These are phyloP conservation scores for Drosophila yooni DNA, from an alignment of 2,888 invertebrate genomes.

Conservation along the genomic window DNA sequence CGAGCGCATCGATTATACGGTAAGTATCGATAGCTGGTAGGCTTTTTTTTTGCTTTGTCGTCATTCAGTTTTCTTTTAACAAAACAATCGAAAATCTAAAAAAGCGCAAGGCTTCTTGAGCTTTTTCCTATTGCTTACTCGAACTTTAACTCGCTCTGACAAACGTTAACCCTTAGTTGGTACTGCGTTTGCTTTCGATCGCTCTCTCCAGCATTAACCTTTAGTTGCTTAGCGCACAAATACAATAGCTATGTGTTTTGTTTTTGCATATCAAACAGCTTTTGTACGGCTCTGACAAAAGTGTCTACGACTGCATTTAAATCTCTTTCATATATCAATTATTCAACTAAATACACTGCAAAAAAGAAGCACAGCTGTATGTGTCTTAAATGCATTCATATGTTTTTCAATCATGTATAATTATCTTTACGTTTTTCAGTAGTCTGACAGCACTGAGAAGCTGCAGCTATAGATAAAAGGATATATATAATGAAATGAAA, in stretches of 20 bases:
- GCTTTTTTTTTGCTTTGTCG: neutral
- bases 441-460: neutral
- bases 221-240: neutral
- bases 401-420: neutral
- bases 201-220: neutral
- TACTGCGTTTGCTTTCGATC: neutral
- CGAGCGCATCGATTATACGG: constrained; percentile 84
- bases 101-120: neutral
- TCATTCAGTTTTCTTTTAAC: neutral
- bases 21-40: constrained; percentile 50
- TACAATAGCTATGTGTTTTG: neutral
- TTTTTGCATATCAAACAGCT: neutral
- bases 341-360: neutral
- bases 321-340: too few species aligned
- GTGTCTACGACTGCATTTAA: neutral
- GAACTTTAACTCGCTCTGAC: neutral
- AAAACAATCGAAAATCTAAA: neutral
- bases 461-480: too few species aligned
- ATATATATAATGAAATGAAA: too few species aligned
- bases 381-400: neutral
- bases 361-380: neutral
- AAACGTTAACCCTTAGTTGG: neutral
- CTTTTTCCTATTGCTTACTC: neutral
- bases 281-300: neutral
- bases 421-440: neutral